Conservation (phyloP, 1,140 invertebrate species). For the Drosophila nigromelanica region DNA sequence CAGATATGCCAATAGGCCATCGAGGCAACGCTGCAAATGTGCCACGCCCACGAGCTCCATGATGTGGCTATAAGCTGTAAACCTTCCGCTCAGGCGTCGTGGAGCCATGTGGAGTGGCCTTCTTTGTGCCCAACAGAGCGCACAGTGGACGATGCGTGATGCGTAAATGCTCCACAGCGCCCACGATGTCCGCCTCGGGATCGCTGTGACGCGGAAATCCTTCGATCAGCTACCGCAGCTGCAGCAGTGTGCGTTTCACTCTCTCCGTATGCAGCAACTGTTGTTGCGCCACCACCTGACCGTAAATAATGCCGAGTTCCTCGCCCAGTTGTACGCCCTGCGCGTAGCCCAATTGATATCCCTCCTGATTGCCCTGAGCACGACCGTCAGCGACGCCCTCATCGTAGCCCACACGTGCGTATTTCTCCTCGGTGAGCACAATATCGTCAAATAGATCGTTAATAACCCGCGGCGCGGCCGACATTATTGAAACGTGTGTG, state of each 20-base stretch:
- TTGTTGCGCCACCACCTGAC: slow-evolving; percentile 81
- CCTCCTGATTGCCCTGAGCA: slow-evolving; percentile 86
- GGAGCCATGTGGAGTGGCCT: slow-evolving; percentile 48
- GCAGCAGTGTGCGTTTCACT: slow-evolving; percentile 85
- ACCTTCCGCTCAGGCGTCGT: slow-evolving; percentile 49
- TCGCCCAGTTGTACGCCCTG: slow-evolving; percentile 87
- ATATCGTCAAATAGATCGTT: slow-evolving; percentile 88
- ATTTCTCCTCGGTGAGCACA: slow-evolving; percentile 86
- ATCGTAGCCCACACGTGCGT: slow-evolving; percentile 85
- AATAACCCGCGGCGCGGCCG: slow-evolving; percentile 84
- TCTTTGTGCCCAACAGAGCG: slow-evolving; percentile 86
- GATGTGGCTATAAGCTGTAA: slow-evolving; percentile 61
- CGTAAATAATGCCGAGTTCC: slow-evolving; percentile 87
- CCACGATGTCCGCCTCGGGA: slow-evolving; percentile 87
- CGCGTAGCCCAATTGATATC: slow-evolving; percentile 87
- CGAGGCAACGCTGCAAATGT: slow-evolving; percentile 84
- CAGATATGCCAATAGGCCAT: slow-evolving; percentile 86
- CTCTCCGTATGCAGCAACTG: slow-evolving; percentile 61
- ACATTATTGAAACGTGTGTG: slow-evolving; percentile 34
- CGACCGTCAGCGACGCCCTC: slow-evolving; percentile 86
- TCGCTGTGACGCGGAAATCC: slow-evolving; percentile 88
- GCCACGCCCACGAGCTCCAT: slow-evolving; percentile 47
- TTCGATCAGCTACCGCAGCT: slow-evolving; percentile 86
- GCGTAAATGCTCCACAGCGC: slow-evolving; percentile 86
- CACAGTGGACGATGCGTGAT: slow-evolving; percentile 88